These are phyloP conservation scores for Nesometra sesokonis DNA, from an alignment of 35 echinoderm and acorn worm genomes.

Conservation along the genomic window DNA sequence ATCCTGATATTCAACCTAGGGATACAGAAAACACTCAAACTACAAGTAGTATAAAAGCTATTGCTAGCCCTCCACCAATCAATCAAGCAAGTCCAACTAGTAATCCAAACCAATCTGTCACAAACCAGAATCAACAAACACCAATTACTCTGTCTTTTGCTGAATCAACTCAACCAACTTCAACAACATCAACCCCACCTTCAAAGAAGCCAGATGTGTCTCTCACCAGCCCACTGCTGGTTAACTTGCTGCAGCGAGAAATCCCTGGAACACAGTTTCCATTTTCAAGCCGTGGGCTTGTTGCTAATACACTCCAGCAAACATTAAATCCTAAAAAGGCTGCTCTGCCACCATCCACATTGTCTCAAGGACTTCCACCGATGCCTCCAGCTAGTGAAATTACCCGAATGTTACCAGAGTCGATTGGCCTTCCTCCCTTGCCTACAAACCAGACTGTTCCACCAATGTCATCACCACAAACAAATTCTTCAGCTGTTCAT, in stretches of 20 bases:
- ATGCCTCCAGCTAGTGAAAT: neutral
- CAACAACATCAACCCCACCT: neutral
- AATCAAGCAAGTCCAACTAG: neutral
- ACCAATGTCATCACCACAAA: neutral
- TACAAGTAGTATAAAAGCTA: neutral
- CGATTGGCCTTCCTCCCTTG: neutral
- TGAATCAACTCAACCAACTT: neutral
- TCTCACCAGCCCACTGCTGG: slow-evolving; percentile 85
- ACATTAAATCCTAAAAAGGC: neutral
- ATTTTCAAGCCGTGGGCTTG: slow-evolving; percentile 17
- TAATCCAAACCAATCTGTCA: neutral
- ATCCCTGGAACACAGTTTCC: slow-evolving; percentile 80
- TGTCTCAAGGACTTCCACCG: neutral
- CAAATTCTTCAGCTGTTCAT: neutral
- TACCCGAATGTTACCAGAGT: neutral
- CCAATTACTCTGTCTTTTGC: neutral
- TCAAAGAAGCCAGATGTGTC: slow-evolving; percentile 49
- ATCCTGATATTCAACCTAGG: neutral
- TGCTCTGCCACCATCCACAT: neutral
- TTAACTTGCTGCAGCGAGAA: slow-evolving; percentile 87
- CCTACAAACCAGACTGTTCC: neutral
- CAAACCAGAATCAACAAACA: neutral
- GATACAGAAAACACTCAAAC: neutral
- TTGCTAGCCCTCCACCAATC: neutral
- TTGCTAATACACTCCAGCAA: neutral